phyloP scores from a whole-genome alignment of 2,113 vertebrate genomes.

The Ageneiosus marmoratus region DNA sequence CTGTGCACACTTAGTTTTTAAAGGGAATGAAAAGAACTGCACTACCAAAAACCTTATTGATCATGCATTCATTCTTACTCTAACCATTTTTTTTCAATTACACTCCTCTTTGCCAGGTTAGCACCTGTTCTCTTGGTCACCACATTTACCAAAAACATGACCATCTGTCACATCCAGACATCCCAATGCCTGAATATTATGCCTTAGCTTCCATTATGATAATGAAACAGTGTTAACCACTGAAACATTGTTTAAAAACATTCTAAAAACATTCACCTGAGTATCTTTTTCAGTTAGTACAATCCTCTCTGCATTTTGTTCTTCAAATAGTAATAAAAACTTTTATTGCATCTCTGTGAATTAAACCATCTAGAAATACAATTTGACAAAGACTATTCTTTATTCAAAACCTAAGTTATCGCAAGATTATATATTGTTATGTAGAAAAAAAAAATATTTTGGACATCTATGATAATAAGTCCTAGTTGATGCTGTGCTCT shows the following conservation, averaged over 20 bases:
- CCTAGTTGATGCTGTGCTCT: background rate
- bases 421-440: background rate
- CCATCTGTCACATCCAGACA: slow-evolving; percentile 21
- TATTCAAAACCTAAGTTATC: background rate
- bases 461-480: background rate
- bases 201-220: background rate
- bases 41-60: background rate
- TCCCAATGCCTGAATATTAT: background rate
- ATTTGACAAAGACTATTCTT: background rate
- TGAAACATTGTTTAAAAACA: background rate
- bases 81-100: background rate
- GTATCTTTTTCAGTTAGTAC: background rate
- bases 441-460: background rate
- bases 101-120: background rate
- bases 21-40: background rate
- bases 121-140: background rate
- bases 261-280: background rate
- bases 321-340: background rate
- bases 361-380: background rate
- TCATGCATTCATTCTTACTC: background rate
- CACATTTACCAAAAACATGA: background rate
- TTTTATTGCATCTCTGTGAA: background rate
- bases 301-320: background rate
- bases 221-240: too few relatives aligned
- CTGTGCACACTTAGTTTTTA: background rate